phyloP scores from a whole-genome alignment of 2,797 vertebrate species.

The Centroberyx gerrardi region DNA sequence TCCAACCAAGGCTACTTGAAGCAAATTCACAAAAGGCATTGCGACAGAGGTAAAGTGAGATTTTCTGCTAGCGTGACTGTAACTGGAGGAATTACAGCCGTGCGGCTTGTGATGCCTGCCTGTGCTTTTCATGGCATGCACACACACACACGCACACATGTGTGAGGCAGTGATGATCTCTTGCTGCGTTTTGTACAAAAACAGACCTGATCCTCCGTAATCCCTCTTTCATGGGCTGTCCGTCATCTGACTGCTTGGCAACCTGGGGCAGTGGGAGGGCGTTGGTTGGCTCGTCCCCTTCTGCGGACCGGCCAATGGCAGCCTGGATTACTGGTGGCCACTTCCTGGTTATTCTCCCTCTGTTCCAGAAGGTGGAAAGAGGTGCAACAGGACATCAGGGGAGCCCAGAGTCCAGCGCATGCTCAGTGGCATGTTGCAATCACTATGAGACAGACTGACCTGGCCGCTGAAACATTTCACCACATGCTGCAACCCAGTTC shows the following conservation, averaged over 20 bases:
- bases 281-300: constrained; percentile 48
- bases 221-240: constrained; percentile 69
- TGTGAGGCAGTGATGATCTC: constrained; percentile 49
- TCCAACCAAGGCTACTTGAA: not conserved
- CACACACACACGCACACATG: constrained; percentile 8
- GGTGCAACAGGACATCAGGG: constrained; percentile 13
- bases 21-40: constrained; percentile 12
- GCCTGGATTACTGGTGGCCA: constrained; percentile 29
- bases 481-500: constrained; percentile 22
- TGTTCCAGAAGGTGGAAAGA: constrained; percentile 33
- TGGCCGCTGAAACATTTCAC: not conserved
- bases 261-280: constrained; percentile 40
- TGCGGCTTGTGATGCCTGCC: constrained; percentile 28
- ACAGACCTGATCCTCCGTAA: constrained; percentile 73
- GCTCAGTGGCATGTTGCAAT: constrained; percentile 7
- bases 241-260: constrained; percentile 69
- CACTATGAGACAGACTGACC: constrained; percentile 3
- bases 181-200: constrained; percentile 59
- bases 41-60: constrained; percentile 15
- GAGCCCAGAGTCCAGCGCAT: not conserved
- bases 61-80: constrained; percentile 38
- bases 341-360: constrained; percentile 42
- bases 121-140: constrained; percentile 31
- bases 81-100: constrained; percentile 43
- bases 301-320: constrained; percentile 55